A percentile compares a stretch with the other conserved stretches of the same genome.
Conservation (phyloP, 2,113 vertebrate genomes). For the Tiliqua scincoides region DNA sequence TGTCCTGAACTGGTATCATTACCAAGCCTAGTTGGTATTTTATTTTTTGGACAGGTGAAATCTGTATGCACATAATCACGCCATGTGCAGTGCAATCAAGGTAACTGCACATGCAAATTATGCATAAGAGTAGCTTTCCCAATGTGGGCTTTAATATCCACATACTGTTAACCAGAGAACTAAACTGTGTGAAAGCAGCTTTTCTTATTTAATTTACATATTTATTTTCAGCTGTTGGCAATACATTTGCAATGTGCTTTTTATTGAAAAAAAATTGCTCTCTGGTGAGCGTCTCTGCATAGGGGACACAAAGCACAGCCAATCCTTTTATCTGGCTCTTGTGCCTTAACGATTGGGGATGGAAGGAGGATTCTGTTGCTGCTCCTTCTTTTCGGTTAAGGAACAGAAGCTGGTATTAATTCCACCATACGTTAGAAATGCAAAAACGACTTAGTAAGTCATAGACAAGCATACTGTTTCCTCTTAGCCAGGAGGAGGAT, state of each 20-base stretch:
- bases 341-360: background rate
- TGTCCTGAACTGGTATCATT: background rate
- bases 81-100: background rate
- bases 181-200: constrained; percentile 15
- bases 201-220: constrained; percentile 26
- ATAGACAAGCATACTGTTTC: background rate
- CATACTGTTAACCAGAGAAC: constrained; percentile 16
- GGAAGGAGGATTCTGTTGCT: background rate
- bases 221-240: constrained; percentile 37
- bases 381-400: background rate
- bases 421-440: background rate
- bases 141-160: constrained; percentile 19
- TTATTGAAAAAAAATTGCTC: constrained; percentile 28
- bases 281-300: constrained; percentile 13
- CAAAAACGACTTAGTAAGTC: background rate
- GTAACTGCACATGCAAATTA: constrained; percentile 23
- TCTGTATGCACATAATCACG: constrained; percentile 2
- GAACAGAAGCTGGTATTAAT: constrained; percentile 6
- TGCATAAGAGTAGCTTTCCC: background rate
- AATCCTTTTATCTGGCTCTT: constrained; percentile 1
- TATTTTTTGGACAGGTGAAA: background rate
- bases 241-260: constrained; percentile 19
- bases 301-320: background rate
- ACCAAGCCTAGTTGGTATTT: background rate
- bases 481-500: background rate